Percentiles rank a stretch among this genome's conserved stretches.
Evolutionary conservation across 2,797 vertebrate genomes (phyloP).

Genomic region (Neosilurus mollespiculum): DNA sequence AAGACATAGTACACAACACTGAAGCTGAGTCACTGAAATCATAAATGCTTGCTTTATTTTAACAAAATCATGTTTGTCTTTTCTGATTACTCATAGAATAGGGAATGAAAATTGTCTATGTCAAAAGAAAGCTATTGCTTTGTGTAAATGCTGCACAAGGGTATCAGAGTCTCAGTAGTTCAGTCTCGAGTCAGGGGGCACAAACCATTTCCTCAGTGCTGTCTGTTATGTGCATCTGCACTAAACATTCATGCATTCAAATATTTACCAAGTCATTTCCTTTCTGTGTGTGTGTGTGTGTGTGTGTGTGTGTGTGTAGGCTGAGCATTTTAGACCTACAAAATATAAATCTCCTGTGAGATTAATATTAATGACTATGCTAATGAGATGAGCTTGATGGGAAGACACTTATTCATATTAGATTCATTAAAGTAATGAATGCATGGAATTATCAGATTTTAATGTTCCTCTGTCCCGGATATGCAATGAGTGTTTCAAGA

Average conservation of each 20-base stretch:
- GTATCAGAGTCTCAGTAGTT: constrained; percentile 22
- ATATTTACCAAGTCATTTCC: constrained; percentile 43
- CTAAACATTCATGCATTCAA: constrained; percentile 36
- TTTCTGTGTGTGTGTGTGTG: too few species aligned
- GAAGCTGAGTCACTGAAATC: constrained; percentile 24
- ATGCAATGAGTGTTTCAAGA: constrained; percentile 62
- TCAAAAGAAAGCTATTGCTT: background rate
- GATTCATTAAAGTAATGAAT: constrained; percentile 80
- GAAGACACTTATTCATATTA: constrained; percentile 73
- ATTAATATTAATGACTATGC: constrained; percentile 79
- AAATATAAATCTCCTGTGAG: constrained; percentile 63
- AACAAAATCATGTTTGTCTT: background rate
- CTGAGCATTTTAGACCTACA: constrained; percentile 20
- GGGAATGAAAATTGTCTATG: background rate
- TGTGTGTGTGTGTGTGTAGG: background rate
- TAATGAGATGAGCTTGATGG: constrained; percentile 68
- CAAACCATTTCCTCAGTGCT: constrained; percentile 35
- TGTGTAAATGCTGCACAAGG: constrained; percentile 21
- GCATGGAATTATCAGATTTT: constrained; percentile 72
- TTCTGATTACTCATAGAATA: constrained; percentile 17
- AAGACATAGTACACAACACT: constrained; percentile 2
- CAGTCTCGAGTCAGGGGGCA: constrained; percentile 49
- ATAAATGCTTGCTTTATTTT: constrained; percentile 22
- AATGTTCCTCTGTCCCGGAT: constrained; percentile 72
- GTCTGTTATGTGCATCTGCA: constrained; percentile 27